A percentile compares a stretch with the other conserved stretches of the same genome.
phyloP scores from a whole-genome alignment of 2,113 vertebrate species.

The Cepphus grylle region DNA sequence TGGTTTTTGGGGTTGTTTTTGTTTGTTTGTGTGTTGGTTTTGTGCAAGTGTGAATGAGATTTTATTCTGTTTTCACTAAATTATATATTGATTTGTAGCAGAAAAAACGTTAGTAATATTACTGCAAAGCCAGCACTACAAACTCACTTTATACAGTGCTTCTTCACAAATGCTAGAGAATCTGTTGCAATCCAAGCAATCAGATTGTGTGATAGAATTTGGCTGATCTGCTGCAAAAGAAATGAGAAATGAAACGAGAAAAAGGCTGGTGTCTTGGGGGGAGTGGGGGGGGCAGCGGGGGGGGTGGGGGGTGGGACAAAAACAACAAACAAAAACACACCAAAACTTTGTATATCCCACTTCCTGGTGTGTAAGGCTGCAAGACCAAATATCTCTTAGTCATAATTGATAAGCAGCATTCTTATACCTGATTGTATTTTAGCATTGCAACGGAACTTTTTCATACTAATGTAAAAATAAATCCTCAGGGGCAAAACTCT shows the following conservation, averaged over 20 bases:
- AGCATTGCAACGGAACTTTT: not conserved
- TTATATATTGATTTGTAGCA: not conserved
- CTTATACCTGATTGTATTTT: not conserved
- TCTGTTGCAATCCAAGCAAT: not conserved
- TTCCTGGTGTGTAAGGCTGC: not conserved
- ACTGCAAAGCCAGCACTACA: not conserved
- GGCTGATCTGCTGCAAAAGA: not conserved
- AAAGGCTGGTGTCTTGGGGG: not conserved
- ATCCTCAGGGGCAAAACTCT: not conserved
- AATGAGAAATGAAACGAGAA: not conserved
- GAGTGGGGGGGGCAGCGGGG: too few relatives aligned
- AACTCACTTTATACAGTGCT: not conserved
- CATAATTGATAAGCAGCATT: not conserved
- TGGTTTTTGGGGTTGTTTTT: too few relatives aligned
- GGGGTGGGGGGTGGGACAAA: too few relatives aligned
- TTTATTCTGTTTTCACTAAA: not conserved
- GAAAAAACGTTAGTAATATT: not conserved
- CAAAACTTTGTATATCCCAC: not conserved
- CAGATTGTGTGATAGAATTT: not conserved
- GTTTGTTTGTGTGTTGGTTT: not conserved
- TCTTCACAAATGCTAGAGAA: not conserved
- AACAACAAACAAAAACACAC: not conserved
- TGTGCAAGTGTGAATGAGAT: not conserved
- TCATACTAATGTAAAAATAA: not conserved
- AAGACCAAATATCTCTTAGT: not conserved